Conservation (phyloP, 2,113 vertebrate genomes). For the Ardeotis arabs region DNA sequence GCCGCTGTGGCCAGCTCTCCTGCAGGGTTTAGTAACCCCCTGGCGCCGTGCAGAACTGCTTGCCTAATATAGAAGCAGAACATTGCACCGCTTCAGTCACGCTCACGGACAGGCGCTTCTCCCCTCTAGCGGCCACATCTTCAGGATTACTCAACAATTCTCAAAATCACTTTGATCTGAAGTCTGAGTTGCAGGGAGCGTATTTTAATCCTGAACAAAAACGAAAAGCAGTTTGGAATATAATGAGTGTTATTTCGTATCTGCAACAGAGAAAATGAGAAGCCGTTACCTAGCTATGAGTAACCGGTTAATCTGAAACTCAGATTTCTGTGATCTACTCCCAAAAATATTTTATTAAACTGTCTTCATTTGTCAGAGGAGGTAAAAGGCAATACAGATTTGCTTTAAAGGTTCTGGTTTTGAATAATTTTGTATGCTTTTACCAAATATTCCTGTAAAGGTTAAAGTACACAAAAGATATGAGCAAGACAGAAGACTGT, state of each 20-base stretch:
- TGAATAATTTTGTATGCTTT: background rate
- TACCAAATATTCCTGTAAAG: background rate
- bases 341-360: background rate
- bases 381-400: background rate
- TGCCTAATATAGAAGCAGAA: too few relatives aligned
- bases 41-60: background rate
- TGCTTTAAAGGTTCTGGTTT: background rate
- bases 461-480: background rate
- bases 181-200: background rate
- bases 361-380: background rate
- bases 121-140: background rate
- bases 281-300: background rate
- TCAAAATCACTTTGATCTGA: background rate
- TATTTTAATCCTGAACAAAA: background rate
- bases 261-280: background rate
- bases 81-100: background rate
- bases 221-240: background rate
- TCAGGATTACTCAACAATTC: background rate
- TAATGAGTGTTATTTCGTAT: background rate
- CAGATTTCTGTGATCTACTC: background rate
- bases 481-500: background rate
- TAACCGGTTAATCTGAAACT: background rate
- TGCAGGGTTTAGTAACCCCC: background rate
- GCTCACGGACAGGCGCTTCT: background rate
- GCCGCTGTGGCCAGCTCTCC: background rate